Evolutionary conservation across 2,888 invertebrate species (phyloP).

Genomic region (Nomada hirtipes): DNA sequence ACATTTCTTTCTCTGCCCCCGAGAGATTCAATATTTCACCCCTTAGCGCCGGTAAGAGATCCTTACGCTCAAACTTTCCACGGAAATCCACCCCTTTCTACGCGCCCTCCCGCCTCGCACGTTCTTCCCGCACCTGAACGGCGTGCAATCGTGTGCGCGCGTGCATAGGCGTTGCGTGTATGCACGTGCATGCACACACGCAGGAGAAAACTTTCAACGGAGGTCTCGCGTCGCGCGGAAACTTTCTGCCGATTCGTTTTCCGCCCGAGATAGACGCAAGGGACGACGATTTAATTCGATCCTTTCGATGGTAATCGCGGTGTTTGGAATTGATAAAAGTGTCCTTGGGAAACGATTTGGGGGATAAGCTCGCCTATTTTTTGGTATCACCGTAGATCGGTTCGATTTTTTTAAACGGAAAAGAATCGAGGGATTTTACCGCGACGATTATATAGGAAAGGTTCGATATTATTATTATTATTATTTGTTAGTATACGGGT

Average conservation of each 20-base stretch:
- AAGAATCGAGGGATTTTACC: no score
- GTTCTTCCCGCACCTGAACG: not conserved
- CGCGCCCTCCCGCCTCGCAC: conserved; percentile 3
- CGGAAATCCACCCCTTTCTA: conserved; percentile 52
- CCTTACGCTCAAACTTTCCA: conserved; percentile 57
- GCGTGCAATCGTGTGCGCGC: not conserved
- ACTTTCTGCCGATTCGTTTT: conserved; percentile 14
- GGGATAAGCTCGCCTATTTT: no score
- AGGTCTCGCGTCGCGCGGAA: conserved; percentile 10
- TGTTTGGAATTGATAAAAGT: not conserved
- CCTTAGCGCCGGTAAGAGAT: conserved; percentile 56
- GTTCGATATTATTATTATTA: no score
- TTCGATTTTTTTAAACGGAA: no score
- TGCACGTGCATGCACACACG: no score
- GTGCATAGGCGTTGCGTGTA: not conserved
- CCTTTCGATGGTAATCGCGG: not conserved
- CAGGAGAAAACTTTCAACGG: not conserved
- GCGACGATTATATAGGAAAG: no score
- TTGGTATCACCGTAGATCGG: no score
- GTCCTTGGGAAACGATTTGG: no score
- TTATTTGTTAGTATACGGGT: no score
- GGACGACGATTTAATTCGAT: conserved; percentile 26
- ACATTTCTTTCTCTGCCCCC: conserved; percentile 55
- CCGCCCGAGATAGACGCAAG: not conserved
- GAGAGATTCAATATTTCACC: conserved; percentile 67